Conservation (phyloP, 2,888 invertebrate species). For the Drosophila pseudotakahashii region DNA sequence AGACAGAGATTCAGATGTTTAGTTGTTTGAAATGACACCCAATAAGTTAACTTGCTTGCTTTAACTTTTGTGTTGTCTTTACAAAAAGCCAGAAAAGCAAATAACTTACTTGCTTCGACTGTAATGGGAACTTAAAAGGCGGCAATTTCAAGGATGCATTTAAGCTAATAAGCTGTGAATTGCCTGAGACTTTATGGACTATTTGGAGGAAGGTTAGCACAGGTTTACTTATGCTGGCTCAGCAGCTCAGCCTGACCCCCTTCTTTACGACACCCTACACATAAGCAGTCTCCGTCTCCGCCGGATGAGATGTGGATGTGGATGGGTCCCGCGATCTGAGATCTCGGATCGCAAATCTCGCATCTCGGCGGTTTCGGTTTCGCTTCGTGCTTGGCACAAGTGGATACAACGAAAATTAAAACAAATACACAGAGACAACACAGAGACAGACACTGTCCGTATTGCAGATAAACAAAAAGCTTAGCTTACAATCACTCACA, state of each 20-base stretch:
- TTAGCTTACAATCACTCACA: slow-evolving; percentile 54
- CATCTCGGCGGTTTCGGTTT: slow-evolving; percentile 34
- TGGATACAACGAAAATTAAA: slow-evolving; percentile 73
- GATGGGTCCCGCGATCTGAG: slow-evolving; percentile 26
- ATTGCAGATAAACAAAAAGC: slow-evolving; percentile 54
- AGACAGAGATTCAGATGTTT: not conserved
- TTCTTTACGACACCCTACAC: slow-evolving; percentile 6
- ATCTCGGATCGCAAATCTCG: slow-evolving; percentile 13
- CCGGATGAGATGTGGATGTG: slow-evolving; percentile 25
- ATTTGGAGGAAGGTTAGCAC: slow-evolving; percentile 14
- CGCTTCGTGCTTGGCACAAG: slow-evolving; percentile 76
- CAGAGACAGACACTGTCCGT: slow-evolving; percentile 33
- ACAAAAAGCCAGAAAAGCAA: slow-evolving; percentile 4
- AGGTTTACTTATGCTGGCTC: slow-evolving; percentile 13
- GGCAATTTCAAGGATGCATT: slow-evolving; percentile 3
- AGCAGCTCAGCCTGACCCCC: slow-evolving; percentile 1
- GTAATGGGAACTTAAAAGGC: slow-evolving; percentile 5
- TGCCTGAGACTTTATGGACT: slow-evolving; percentile 1
- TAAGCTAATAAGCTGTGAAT: slow-evolving; percentile 9
- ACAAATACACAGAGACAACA: slow-evolving; percentile 50
- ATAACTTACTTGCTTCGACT: not conserved
- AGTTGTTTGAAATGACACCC: not conserved
- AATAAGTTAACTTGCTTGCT: not conserved
- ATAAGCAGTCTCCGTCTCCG: no score
- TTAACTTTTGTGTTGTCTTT: not conserved